Percentiles rank a stretch among this genome's conserved stretches.
Evolutionary conservation across 2,113 vertebrate genomes (phyloP).

Genomic region (Cynocephalus volans): DNA sequence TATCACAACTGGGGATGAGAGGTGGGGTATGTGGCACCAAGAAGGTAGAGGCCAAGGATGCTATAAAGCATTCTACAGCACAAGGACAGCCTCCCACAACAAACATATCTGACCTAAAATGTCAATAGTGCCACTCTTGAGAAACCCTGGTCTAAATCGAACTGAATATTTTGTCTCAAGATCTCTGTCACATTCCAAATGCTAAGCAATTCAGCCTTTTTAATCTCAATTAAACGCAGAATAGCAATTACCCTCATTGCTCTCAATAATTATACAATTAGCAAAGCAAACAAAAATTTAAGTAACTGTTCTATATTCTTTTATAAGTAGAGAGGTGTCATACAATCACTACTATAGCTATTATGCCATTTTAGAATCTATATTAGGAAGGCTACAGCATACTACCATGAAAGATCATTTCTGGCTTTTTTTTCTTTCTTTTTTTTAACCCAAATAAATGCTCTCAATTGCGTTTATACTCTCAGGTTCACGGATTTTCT

Average conservation of each 20-base stretch:
- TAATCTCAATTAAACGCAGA: neutral
- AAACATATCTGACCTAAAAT: neutral
- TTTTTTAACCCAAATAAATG: slow-evolving; percentile 34
- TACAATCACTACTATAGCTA: neutral
- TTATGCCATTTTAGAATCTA: neutral
- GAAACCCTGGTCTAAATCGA: neutral
- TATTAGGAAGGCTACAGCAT: neutral
- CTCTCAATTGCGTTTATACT: slow-evolving; percentile 12
- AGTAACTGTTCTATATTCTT: neutral
- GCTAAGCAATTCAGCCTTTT: slow-evolving; percentile 25
- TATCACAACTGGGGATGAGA: neutral
- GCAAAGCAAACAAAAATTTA: neutral
- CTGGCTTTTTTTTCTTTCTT: neutral
- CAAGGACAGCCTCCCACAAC: neutral
- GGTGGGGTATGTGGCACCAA: neutral
- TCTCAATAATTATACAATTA: neutral
- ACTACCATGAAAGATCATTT: neutral
- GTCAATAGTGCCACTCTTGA: neutral
- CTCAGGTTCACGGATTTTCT: slow-evolving; percentile 26
- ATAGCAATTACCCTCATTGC: neutral
- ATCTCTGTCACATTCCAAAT: neutral
- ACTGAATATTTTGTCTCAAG: neutral
- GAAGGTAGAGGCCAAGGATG: neutral
- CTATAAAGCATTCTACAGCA: neutral
- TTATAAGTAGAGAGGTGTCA: neutral